phyloP scores from a whole-genome alignment of 2,888 invertebrate species.

The Itoplectis maculator region DNA sequence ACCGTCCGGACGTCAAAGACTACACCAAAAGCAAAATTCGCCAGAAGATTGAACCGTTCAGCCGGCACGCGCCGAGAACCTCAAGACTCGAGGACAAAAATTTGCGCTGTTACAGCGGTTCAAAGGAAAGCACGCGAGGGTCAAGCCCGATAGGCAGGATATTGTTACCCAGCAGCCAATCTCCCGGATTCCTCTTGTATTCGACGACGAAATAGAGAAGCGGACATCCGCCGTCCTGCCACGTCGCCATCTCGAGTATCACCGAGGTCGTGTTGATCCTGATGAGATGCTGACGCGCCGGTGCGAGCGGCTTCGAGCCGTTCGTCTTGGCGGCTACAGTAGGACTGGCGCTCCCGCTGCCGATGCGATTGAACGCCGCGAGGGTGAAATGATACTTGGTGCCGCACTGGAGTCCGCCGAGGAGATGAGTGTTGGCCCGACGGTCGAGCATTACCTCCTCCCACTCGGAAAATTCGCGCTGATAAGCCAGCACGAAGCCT shows the following conservation, averaged over 20 bases:
- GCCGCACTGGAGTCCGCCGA: conserved; percentile 83
- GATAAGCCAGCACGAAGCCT: conserved; percentile 86
- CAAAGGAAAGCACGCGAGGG: too few species aligned
- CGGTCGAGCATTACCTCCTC: conserved; percentile 86
- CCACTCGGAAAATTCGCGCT: conserved; percentile 86
- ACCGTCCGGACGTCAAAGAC: too few species aligned
- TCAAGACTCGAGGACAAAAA: too few species aligned
- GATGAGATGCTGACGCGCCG: conserved; percentile 82
- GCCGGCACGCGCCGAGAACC: too few species aligned
- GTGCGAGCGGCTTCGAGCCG: conserved; percentile 82
- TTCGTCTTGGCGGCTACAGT: conserved; percentile 83
- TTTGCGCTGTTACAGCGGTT: too few species aligned
- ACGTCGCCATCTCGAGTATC: conserved; percentile 82
- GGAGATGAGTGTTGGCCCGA: conserved; percentile 82
- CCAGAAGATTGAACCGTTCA: too few species aligned
- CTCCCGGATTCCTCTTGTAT: conserved; percentile 80
- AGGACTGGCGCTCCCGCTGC: conserved; percentile 83
- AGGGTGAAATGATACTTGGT: conserved; percentile 83
- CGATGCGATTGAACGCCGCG: conserved; percentile 84
- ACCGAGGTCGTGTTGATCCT: conserved; percentile 83
- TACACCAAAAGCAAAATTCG: too few species aligned
- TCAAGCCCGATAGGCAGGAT: neutral
- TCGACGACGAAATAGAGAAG: conserved; percentile 84
- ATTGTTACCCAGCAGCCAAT: conserved; percentile 80
- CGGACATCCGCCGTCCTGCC: conserved; percentile 84